Percentiles rank a stretch among this genome's conserved stretches.
phyloP scores from a whole-genome alignment of 2,888 invertebrate genomes.

The Clusia tigrina region DNA sequence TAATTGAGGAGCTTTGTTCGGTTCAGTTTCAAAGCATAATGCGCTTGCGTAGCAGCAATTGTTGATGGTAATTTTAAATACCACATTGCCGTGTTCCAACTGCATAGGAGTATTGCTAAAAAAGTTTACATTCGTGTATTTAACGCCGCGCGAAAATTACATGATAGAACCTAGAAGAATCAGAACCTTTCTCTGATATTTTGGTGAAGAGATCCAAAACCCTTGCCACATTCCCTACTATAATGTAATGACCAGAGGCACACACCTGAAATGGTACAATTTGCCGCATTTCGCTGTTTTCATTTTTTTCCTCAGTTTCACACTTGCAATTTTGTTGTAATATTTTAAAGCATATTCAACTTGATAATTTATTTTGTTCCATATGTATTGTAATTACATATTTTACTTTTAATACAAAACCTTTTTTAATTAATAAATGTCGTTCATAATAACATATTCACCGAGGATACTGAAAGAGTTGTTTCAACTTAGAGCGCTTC shows the following conservation, averaged over 20 bases:
- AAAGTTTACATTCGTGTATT: slow-evolving; percentile 69
- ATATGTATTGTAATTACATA: no score
- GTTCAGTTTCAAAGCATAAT: slow-evolving; percentile 75
- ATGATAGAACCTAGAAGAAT: slow-evolving; percentile 69
- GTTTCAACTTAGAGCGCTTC: no score
- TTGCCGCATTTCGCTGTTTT: slow-evolving; percentile 51
- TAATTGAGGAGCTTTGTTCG: slow-evolving; percentile 70
- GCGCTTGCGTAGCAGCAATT: slow-evolving; percentile 74
- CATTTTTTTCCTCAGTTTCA: neutral
- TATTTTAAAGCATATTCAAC: no score
- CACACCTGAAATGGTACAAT: slow-evolving; percentile 60
- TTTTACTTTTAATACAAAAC: no score
- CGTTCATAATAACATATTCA: no score
- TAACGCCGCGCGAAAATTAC: slow-evolving; percentile 70
- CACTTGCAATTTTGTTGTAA: neutral
- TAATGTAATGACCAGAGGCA: slow-evolving; percentile 57
- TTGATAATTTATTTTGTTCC: no score
- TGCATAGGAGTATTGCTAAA: slow-evolving; percentile 72
- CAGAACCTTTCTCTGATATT: neutral
- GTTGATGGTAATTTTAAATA: slow-evolving; percentile 68
- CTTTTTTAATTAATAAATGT: no score
- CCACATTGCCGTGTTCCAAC: slow-evolving; percentile 72
- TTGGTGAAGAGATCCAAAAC: neutral
- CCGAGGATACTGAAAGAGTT: no score
- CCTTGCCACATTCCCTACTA: slow-evolving; percentile 59